Conservation (phyloP, 2,797 vertebrate genomes). For the Oryzias sinensis region DNA sequence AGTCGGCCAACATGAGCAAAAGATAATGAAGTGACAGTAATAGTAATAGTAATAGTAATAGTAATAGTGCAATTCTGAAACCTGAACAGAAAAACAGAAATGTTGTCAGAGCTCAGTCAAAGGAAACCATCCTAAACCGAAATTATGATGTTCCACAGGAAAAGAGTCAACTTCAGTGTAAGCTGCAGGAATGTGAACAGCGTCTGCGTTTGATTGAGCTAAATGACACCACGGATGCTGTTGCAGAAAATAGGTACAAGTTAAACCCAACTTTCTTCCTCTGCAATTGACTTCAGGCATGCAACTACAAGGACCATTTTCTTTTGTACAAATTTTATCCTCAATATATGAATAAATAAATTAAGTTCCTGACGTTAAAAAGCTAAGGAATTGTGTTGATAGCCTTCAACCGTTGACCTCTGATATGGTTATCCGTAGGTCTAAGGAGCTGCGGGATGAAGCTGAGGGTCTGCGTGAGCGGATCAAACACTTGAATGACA, state of each 20-base stretch:
- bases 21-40: not conserved
- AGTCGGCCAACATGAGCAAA: not conserved
- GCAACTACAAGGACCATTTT: not conserved
- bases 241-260: constrained; percentile 64
- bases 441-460: constrained; percentile 83
- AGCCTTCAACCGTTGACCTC: not conserved
- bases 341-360: too few species aligned
- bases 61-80: not conserved
- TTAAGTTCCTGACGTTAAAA: too few species aligned
- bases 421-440: constrained; percentile 67
- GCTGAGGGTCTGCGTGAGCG: constrained; percentile 85
- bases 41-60: too few species aligned
- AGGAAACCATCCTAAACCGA: not conserved
- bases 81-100: not conserved
- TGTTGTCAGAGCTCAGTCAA: not conserved
- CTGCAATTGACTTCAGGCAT: not conserved
- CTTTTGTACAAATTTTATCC: not conserved
- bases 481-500: constrained; percentile 95
- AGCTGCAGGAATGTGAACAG: constrained; percentile 85
- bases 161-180: constrained; percentile 84
- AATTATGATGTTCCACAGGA: constrained; percentile 76
- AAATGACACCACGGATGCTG: constrained; percentile 67
- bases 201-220: constrained; percentile 75
- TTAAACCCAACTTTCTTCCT: not conserved
- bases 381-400: too few species aligned